Conservation (phyloP, 2,888 invertebrate genomes). For the Beris morrisii region DNA sequence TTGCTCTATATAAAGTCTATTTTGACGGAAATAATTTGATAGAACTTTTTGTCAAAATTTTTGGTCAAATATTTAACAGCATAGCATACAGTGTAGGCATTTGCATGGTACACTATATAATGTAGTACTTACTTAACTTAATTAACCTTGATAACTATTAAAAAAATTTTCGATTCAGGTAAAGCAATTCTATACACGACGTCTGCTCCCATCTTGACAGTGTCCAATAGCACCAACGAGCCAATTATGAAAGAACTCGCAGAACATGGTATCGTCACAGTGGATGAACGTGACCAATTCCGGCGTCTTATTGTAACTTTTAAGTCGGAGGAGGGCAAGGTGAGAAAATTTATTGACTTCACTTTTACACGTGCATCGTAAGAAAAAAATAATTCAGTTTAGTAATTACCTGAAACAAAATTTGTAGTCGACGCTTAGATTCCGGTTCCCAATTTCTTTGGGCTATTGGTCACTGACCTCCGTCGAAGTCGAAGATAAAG, state of each 20-base stretch:
- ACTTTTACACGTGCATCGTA: no score
- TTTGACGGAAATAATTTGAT: no score
- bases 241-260: constrained; percentile 55
- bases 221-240: constrained; percentile 45
- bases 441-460: constrained; percentile 32
- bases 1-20: no score
- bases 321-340: constrained; percentile 50
- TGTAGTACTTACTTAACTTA: no score
- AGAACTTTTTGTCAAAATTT: no score
- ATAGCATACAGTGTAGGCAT: no score
- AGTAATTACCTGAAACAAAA: constrained; percentile 2
- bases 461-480: constrained; percentile 63
- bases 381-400: constrained; percentile 2
- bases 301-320: constrained; percentile 58
- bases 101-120: no score
- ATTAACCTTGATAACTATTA: no score
- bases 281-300: constrained; percentile 46
- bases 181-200: constrained; percentile 61
- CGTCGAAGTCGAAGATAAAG: constrained; percentile 60
- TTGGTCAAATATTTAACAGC: no score
- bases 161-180: constrained; percentile 42
- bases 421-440: constrained; percentile 30
- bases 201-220: constrained; percentile 58
- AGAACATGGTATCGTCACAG: constrained; percentile 50
- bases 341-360: constrained; percentile 13